Evolutionary conservation across 2,797 vertebrate genomes (phyloP), one percentile per base, ranked within the genome.

Genomic region (Myotis vivesi): DNA sequence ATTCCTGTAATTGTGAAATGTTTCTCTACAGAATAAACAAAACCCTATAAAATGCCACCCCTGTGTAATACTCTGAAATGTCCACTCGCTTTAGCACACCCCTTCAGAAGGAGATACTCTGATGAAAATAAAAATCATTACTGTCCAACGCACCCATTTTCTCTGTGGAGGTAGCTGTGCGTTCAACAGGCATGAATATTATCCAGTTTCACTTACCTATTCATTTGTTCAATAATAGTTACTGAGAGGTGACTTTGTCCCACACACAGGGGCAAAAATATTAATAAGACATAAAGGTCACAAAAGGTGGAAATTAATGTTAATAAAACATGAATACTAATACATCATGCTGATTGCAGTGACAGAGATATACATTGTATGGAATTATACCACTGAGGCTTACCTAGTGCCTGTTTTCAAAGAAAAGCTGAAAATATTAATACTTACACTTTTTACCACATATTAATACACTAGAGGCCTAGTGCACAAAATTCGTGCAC

Each of bases 1-100:
- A 91, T 82, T 91, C 80, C 80, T 96, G 62, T 94, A 92, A 91
- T 92, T 86, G 49, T 81, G 81, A 97, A 91, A 72, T 90, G 49
- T 94, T 92, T 75, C 51, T 95, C 62, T 96, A 36, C 33, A 25
- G 92, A 81, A 71, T 41, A 92, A 41, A 55, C 12, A 86, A 88
- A 13, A 16, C 38, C 44, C 87, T 33, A 83, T 86, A 94, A 95
- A 80, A 57, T 95, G 72, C 81, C 75, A 92, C 55, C 71, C 59
- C 84, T 6, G 25, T 88, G 33, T 85, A 80, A 97, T 94, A 82
- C 33, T 88, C 89, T 62, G 46, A 90, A 92, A 93, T 94, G 49
- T 81, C 89, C 20, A 82, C 8, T 38, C 19, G 79, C 38, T 94
- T 84, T 92, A 93, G 15, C 84, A 94, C 33, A 19, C 66, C 69